phyloP scores from a whole-genome alignment of 2,113 vertebrate species.

The Cinclus cinclus region DNA sequence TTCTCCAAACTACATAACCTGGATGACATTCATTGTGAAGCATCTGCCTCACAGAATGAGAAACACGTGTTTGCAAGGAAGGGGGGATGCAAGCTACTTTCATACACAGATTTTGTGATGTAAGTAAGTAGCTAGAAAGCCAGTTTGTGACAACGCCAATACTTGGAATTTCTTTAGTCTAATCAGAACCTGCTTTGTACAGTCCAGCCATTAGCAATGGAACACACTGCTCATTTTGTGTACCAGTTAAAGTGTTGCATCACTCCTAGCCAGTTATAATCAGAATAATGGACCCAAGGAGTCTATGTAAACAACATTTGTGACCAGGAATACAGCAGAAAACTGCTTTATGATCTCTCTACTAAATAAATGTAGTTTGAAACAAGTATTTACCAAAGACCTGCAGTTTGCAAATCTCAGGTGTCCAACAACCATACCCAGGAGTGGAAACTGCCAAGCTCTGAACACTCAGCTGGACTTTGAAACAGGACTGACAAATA shows the following conservation, averaged over 20 bases:
- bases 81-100: neutral
- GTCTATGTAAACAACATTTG: neutral
- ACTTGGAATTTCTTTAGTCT: neutral
- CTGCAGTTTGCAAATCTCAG: neutral
- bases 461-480: neutral
- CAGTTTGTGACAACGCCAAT: neutral
- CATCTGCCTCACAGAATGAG: neutral
- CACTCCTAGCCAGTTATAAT: neutral
- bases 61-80: neutral
- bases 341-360: neutral
- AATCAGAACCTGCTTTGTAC: slow-evolving; percentile 5
- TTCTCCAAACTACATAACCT: neutral
- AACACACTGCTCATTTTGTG: neutral
- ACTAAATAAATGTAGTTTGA: neutral
- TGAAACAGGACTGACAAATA: neutral
- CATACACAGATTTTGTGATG: slow-evolving; percentile 4
- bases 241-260: neutral
- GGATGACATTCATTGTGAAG: neutral
- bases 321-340: neutral
- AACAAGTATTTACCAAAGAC: neutral
- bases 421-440: neutral
- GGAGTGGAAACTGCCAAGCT: neutral
- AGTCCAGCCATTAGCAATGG: neutral
- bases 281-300: neutral
- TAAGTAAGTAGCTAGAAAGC: slow-evolving; percentile 11